A percentile compares a stretch with the other conserved stretches of the same genome.
These are phyloP conservation scores for Columbina picui DNA, from an alignment of 2,113 vertebrate genomes.

Conservation along the genomic window DNA sequence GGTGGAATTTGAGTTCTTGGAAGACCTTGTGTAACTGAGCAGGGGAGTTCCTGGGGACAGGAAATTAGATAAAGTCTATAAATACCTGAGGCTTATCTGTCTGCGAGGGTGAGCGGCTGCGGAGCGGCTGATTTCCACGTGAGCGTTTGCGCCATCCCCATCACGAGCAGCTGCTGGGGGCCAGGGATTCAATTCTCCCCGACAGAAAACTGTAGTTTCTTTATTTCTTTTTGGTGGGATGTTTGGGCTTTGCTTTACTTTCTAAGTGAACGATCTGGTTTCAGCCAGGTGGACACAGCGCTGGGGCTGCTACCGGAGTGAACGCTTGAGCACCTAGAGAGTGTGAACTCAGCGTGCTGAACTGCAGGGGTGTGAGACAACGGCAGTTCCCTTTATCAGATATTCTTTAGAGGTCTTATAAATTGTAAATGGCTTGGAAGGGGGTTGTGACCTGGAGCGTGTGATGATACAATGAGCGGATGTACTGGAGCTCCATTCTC, in stretches of 20 bases:
- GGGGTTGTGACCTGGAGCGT: neutral
- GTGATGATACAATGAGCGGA: neutral
- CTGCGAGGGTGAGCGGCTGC: neutral
- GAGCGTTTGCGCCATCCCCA: neutral
- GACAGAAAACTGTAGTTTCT: neutral
- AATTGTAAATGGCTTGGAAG: neutral
- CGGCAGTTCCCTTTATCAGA: neutral
- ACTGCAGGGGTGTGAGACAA: neutral
- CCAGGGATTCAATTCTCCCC: neutral
- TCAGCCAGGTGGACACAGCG: neutral
- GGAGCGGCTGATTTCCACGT: neutral
- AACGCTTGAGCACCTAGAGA: neutral
- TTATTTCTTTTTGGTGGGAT: neutral
- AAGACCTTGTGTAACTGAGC: neutral
- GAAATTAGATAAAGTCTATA: conserved; percentile 38
- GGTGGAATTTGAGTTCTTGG: neutral
- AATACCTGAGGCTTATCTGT: conserved; percentile 20
- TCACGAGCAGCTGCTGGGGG: neutral
- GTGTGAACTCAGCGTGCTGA: neutral
- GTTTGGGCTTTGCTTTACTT: neutral
- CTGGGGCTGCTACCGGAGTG: neutral
- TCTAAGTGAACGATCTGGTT: neutral
- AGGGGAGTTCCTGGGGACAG: neutral
- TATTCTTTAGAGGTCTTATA: neutral
- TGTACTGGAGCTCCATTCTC: neutral